phyloP scores from a whole-genome alignment of 2,888 invertebrate genomes.

The Scelioninae gen. 2 region DNA sequence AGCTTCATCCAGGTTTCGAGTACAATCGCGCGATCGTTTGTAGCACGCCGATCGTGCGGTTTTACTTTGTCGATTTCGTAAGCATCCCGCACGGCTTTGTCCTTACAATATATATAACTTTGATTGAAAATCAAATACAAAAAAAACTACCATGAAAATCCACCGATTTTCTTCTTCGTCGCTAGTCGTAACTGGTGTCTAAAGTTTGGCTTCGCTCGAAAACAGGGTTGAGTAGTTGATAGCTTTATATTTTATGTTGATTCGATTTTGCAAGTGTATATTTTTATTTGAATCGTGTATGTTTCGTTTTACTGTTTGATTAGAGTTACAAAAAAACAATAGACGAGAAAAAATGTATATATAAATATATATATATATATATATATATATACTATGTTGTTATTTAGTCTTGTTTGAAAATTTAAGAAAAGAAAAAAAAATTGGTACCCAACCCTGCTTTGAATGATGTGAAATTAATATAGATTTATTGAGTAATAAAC shows the following conservation, averaged over 20 bases:
- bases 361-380: neutral
- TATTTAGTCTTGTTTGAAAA: neutral
- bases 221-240: slow-evolving; percentile 44
- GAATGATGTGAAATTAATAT: no score
- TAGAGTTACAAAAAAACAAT: neutral
- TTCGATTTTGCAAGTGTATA: neutral
- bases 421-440: neutral
- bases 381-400: neutral
- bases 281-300: neutral
- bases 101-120: slow-evolving; percentile 19
- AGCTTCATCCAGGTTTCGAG: slow-evolving; percentile 2
- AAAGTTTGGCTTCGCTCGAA: slow-evolving; percentile 49
- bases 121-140: slow-evolving; percentile 48
- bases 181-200: slow-evolving; percentile 58
- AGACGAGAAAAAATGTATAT: no score
- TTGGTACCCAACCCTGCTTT: slow-evolving; percentile 24
- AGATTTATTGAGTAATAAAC: no score
- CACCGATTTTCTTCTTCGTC: slow-evolving; percentile 57
- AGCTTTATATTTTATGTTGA: neutral
- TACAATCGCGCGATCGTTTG: neutral
- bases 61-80: slow-evolving; percentile 7
- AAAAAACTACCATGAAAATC: slow-evolving; percentile 34
- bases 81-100: slow-evolving; percentile 38
- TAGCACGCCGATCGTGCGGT: neutral
- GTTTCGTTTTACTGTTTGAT: neutral